These are phyloP conservation scores for Micrastur ruficollis DNA, from an alignment of 2,797 vertebrate genomes.

Conservation along the genomic window DNA sequence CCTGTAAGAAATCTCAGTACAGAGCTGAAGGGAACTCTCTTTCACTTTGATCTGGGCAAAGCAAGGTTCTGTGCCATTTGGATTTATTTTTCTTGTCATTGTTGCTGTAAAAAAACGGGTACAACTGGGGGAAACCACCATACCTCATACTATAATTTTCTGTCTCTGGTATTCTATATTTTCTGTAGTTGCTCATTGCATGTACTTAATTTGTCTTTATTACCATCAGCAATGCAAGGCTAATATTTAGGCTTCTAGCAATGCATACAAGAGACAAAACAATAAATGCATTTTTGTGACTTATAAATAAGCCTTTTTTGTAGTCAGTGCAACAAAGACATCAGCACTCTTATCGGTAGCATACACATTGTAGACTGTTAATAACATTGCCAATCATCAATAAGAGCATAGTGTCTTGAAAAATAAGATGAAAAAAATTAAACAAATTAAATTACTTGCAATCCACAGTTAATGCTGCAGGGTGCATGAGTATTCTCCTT, in stretches of 20 bases:
- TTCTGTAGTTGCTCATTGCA: not conserved
- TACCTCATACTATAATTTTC: accelerated
- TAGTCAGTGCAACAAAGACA: not conserved
- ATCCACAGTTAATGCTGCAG: not conserved
- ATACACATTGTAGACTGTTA: not conserved
- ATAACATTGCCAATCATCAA: not conserved
- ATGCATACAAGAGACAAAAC: not conserved
- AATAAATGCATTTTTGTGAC: not conserved
- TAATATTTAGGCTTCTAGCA: not conserved
- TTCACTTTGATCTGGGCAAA: not conserved
- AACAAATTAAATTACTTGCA: not conserved
- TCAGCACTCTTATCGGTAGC: not conserved
- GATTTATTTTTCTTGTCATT: not conserved
- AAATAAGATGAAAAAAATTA: not conserved
- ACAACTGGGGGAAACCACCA: accelerated
- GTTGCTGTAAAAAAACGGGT: not conserved
- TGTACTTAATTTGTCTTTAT: not conserved
- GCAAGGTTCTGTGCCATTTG: not conserved
- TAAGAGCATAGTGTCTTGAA: not conserved
- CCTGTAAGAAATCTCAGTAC: not conserved
- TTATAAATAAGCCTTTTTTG: not conserved
- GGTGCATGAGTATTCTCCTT: not conserved
- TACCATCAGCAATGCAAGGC: not conserved
- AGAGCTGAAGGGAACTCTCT: not conserved
- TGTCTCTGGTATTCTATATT: not conserved